Evolutionary conservation across 2,113 vertebrate genomes (phyloP), one percentile per base, ranked within the genome.

Genomic region (Nyctibius bracteatus): DNA sequence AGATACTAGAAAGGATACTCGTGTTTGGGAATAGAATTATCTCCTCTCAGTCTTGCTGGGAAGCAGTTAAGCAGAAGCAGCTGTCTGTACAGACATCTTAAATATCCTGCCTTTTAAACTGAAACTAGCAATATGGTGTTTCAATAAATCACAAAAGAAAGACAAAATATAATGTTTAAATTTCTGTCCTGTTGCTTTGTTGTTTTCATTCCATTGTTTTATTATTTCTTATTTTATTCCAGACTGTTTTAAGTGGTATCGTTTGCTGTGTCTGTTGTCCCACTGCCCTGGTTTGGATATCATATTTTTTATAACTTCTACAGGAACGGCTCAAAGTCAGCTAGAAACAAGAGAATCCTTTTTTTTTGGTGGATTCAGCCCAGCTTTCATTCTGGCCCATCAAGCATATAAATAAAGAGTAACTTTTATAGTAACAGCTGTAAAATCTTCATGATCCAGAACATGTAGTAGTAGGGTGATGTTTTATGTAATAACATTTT

Each of bases 401-500:
- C 20, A 46, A 52, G 13, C 3, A 2, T 55, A 39, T 65, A 59
- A 80, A 52, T 31, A 46, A 66, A 67, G 23, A 12, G 3, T 83
- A 54, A 58, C 22, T 86, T 92, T 46, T 51, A 20, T 16, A 47
- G 20, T 41, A 84, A 46, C 30, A 41, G 14, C 43, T 92, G 31
- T 15, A 72, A 75, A 81, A 43, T 41, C 67, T 37, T 80, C 22
- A 21, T 13, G n/a, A 63, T 61, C 28, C 58, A 72, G 74, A 84
- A 68, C 18, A 21, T 20, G 10, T 30, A 43, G 22, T 72, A 24
- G 79, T 67, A 58, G n/a, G 72, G 55, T 79, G 39, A 84, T 59
- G 43, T 81, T 75, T 35, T 37, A 72, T 77, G n/a, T 96, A 95
- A 90, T 94, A 22, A 93, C 52, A 51, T 39, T 74, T 91, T 97